Percentiles rank a stretch among this genome's conserved stretches.
phyloP scores from a whole-genome alignment of 2,797 vertebrate genomes.

The Hypotaenidia okinawae region DNA sequence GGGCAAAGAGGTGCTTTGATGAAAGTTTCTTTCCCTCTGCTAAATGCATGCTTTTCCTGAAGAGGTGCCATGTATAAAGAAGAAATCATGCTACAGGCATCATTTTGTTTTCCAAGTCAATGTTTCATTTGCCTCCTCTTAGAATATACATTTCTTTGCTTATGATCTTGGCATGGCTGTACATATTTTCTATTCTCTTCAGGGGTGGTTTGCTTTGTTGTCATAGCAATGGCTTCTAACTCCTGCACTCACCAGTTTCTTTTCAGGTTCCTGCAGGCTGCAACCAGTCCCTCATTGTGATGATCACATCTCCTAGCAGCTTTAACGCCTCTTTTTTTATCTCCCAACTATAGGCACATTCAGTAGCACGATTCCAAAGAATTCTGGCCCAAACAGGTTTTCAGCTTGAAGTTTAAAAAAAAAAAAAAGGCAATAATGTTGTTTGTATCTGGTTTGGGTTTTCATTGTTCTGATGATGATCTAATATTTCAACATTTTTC shows the following conservation, averaged over 20 bases:
- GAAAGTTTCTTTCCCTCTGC: background rate
- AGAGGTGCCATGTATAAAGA: slow-evolving; percentile 40
- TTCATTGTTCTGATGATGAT: slow-evolving; percentile 25
- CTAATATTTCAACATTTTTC: slow-evolving; percentile 23
- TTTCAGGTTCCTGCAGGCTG: slow-evolving; percentile 65
- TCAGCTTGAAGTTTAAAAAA: background rate
- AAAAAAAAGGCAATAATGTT: background rate
- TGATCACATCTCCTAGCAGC: slow-evolving; percentile 58
- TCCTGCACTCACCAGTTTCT: slow-evolving; percentile 46
- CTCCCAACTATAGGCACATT: slow-evolving; percentile 42
- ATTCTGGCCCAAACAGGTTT: slow-evolving; percentile 43
- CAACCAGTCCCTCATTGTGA: slow-evolving; percentile 60
- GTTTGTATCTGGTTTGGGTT: slow-evolving; percentile 17
- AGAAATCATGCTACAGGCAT: slow-evolving; percentile 1
- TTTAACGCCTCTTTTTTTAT: background rate
- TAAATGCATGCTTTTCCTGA: slow-evolving; percentile 35
- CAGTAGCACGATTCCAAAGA: slow-evolving; percentile 45
- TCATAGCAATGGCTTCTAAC: slow-evolving; percentile 54
- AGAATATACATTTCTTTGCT: slow-evolving; percentile 48
- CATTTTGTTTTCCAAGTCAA: slow-evolving; percentile 46
- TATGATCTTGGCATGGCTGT: slow-evolving; percentile 45
- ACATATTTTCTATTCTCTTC: slow-evolving; percentile 65
- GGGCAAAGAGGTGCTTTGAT: background rate
- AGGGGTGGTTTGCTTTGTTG: slow-evolving; percentile 70
- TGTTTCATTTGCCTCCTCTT: slow-evolving; percentile 54